These are phyloP conservation scores for Polyergus mexicanus DNA, from an alignment of 1,140 invertebrate genomes.

Conservation along the genomic window DNA sequence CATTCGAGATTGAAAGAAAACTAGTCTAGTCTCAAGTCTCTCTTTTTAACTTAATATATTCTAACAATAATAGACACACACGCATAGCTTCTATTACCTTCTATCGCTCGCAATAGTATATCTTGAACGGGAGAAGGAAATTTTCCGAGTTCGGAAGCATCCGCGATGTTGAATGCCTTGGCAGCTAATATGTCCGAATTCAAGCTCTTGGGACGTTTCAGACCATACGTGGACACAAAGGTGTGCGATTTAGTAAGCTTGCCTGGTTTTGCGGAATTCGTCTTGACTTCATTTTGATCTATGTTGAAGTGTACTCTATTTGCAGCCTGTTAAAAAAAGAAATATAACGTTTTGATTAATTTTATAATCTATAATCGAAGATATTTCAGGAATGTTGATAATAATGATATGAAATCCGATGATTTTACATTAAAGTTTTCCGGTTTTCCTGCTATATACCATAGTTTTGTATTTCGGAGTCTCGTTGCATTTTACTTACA, in stretches of 20 bases:
- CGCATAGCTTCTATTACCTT: constrained; percentile 85
- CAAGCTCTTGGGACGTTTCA: constrained; percentile 94
- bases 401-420: not conserved
- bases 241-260: constrained; percentile 85
- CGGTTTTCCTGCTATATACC: not conserved
- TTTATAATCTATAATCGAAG: not conserved
- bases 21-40: not conserved
- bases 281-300: constrained; percentile 79
- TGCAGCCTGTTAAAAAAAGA: constrained; percentile 76
- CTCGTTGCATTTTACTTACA: constrained; percentile 82
- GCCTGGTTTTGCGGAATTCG: constrained; percentile 78
- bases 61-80: not conserved
- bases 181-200: constrained; percentile 88
- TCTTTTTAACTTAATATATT: not conserved
- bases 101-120: constrained; percentile 90
- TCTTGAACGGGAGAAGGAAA: constrained; percentile 91
- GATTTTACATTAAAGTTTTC: not conserved
- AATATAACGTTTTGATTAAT: not conserved
- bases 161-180: constrained; percentile 88
- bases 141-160: constrained; percentile 91
- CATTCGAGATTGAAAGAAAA: not conserved
- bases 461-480: not conserved
- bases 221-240: constrained; percentile 86
- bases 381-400: not conserved
- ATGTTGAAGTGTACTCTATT: constrained; percentile 87